Evolutionary conservation across 2,888 invertebrate species (phyloP), one percentile per base, ranked within the genome.

Genomic region (Ennomos erosarius): DNA sequence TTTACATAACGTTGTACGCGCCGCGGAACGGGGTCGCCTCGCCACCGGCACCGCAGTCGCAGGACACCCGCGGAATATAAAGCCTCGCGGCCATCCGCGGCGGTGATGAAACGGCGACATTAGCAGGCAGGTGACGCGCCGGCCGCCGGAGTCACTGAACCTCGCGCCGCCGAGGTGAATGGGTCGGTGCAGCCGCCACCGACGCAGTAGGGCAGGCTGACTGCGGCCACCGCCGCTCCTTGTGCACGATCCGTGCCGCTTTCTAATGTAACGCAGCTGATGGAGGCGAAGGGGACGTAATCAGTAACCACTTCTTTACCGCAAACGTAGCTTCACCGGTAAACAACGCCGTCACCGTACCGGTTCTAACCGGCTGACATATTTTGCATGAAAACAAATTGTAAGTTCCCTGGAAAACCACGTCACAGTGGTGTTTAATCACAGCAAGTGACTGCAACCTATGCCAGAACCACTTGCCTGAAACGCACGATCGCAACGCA

Each of bases 141-240:
- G 85, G 85, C 71, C 83, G 78, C 59, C 81, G 82, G 81, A 88
- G 91, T 90, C 91, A 91, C 78, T 91, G 91, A 91, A 90, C 91
- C 88, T 88, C 84, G 81, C 81, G 84, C 70, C 80, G 81, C 87
- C 74, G 87, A 88, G 90, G 91, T 91, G 90, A 90, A 90, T 89
- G 90, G 90, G 89, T 89, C 88, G 82, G 84, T 88, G 90, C 90
- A 87, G 81, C 83, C 88, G 82, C 65, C 44, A 59, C 59, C 33
- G 70, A 70, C 80, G 83, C 79, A 79, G 81, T 68, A 70, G 75
- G 68, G 62, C 59, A 56, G 51, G 70, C 68, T 69, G 72, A 61
- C 73, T 72, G 73, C 75, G 73, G 68, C 75, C 71, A 3, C 16
- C 73, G 71, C 71, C 82, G 77, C 82, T 84, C 82, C 85, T 81